phyloP scores from a whole-genome alignment of 1,140 invertebrate species.

The Papilio helenus region DNA sequence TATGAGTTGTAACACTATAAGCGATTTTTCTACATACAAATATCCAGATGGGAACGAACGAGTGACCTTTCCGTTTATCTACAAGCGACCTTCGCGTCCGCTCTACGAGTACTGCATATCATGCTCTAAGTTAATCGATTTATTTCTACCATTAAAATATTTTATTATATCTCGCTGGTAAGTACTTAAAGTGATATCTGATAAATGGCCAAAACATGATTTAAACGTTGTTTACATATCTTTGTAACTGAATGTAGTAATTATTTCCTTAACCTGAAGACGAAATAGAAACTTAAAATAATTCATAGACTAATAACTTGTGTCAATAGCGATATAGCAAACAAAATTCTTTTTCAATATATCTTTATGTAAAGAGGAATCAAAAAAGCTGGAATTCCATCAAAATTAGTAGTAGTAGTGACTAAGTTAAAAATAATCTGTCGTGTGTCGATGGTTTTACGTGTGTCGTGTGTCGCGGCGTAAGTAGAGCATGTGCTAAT shows the following conservation, averaged over 20 bases:
- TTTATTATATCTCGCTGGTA: neutral
- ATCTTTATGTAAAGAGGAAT: too few species aligned
- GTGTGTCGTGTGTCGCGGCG: neutral
- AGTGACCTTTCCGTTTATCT: constrained; percentile 8
- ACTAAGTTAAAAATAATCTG: neutral
- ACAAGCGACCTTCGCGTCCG: neutral
- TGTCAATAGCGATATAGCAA: too few species aligned
- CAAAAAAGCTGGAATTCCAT: neutral
- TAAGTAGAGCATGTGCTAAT: constrained; percentile 35
- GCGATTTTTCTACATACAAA: neutral
- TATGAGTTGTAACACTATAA: constrained; percentile 6
- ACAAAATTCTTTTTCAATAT: too few species aligned
- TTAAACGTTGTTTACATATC: neutral
- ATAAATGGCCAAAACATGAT: too few species aligned
- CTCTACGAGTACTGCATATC: neutral
- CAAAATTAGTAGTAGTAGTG: neutral
- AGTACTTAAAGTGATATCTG: neutral
- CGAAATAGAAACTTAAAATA: too few species aligned
- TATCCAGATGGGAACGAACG: neutral
- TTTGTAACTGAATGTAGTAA: neutral
- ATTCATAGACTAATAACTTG: too few species aligned
- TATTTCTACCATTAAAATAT: constrained; percentile 8
- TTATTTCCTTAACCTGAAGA: too few species aligned
- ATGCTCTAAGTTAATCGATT: constrained; percentile 13
- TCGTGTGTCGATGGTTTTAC: constrained; percentile 3